These are phyloP conservation scores for Caenorhabditis becei DNA, from an alignment of 2,888 invertebrate genomes.

Conservation along the genomic window DNA sequence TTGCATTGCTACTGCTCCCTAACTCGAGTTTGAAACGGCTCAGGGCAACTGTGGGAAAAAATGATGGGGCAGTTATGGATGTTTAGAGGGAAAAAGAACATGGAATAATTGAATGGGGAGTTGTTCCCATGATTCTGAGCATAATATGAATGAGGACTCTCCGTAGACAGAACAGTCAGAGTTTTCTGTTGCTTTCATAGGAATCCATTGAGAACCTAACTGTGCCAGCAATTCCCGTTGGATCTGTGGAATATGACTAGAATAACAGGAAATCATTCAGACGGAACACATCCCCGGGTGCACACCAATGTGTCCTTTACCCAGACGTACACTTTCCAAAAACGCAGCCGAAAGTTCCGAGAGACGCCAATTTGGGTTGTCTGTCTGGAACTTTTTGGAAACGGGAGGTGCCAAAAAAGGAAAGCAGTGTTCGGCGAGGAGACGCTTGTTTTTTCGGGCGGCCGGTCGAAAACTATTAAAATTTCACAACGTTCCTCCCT, in stretches of 20 bases:
- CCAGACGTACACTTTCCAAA: too few species aligned
- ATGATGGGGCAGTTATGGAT: background rate
- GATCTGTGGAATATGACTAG: too few species aligned
- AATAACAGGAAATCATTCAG: too few species aligned
- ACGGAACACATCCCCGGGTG: too few species aligned
- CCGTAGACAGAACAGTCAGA: too few species aligned
- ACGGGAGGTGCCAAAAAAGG: slow-evolving; percentile 14
- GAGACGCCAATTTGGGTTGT: background rate
- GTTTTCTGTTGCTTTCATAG: too few species aligned
- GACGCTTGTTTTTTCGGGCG: slow-evolving; percentile 19
- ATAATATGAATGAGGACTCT: too few species aligned
- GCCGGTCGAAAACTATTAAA: slow-evolving; percentile 56
- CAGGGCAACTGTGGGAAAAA: background rate
- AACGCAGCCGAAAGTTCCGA: background rate
- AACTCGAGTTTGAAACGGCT: background rate
- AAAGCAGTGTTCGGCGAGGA: slow-evolving; percentile 21
- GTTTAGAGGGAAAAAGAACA: background rate
- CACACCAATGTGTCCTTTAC: too few species aligned
- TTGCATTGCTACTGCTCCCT: background rate
- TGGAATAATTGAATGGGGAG: background rate
- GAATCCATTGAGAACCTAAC: too few species aligned
- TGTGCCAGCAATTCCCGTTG: too few species aligned
- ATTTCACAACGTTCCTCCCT: slow-evolving; percentile 38
- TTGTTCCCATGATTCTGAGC: too few species aligned
- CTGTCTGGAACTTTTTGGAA: slow-evolving; percentile 33